Percentiles rank a stretch among this genome's conserved stretches.
Conservation (phyloP, 2,113 vertebrate genomes). For the Steatornis caripensis region DNA sequence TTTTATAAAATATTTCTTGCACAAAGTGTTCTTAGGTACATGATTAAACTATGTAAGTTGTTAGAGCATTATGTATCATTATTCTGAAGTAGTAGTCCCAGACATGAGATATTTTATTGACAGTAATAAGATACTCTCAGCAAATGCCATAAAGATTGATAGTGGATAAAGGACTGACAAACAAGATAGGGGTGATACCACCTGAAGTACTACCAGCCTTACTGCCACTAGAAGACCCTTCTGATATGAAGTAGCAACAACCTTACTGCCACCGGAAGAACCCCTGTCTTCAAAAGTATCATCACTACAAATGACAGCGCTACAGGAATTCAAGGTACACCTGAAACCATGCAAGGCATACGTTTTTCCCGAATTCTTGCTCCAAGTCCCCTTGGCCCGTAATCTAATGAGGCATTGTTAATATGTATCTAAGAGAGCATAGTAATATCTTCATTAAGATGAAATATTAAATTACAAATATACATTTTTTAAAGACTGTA, state of each 20-base stretch:
- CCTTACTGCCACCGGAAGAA: neutral
- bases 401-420: neutral
- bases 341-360: neutral
- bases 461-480: neutral
- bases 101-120: neutral
- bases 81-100: neutral
- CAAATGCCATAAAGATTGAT: neutral
- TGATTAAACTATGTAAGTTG: neutral
- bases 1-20: neutral
- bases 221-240: neutral
- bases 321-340: neutral
- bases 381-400: neutral
- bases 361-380: neutral
- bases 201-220: neutral
- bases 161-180: neutral
- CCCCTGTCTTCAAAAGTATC: neutral
- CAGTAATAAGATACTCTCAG: neutral
- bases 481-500: neutral
- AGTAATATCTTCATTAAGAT: neutral
- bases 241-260: neutral
- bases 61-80: neutral
- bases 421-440: neutral
- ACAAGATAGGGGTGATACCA: neutral
- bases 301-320: neutral
- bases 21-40: neutral